Base-by-base conservation (phyloP, 2,797 vertebrate genomes). In the Parambassis ranga region DNA sequence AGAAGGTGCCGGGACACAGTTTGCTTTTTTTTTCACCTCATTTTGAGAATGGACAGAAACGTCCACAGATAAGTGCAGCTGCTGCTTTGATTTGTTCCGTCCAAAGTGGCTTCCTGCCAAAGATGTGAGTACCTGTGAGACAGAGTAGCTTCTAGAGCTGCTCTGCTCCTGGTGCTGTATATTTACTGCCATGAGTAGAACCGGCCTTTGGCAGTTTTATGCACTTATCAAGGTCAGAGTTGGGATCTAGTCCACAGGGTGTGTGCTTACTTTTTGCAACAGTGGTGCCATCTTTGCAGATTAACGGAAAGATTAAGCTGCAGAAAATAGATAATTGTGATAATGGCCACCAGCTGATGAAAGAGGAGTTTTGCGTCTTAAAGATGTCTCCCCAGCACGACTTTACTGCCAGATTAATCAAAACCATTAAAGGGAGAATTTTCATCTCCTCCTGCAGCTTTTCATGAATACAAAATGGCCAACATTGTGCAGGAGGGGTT, bases 141-240 rank as follows among this genome's bases (percentile, higher is more conserved):
- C 61, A 44, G 76, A 43, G 53, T 9, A 35, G 58, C 67, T 68
- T 65, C 68, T 74, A 60, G 72, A 60, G 72, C 79, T 52, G 69
- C 59, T 60, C 69, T 68, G 47, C 49, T 65, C 56, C 10, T 11
- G 7, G 8, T 30, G 65, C 53, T 71, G 22, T 80, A 76, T 87
- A 83, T 87, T 78, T 71, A 59, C 41, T 4, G 33, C 66, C 48
- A 24, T n/a, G 62, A 59, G 72, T 19, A 15, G 41, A 63, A 64
- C 38, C n/a, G 19, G 64, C 51, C 55, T 73, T 36, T 79, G 84
- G 55, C 83, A 75, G 59, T 74, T 85, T 85, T 74, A 85, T 74
- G 63, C 65, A 81, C 66, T 79, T 65, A 61, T 77, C 71, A 79
- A 81, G 83, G 83, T 85, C 77, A 77, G 71, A 62, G 72, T 61